Evolutionary conservation across 2,797 vertebrate genomes (phyloP), one percentile per base, ranked within the genome.

Genomic region (Leontopithecus rosalia): DNA sequence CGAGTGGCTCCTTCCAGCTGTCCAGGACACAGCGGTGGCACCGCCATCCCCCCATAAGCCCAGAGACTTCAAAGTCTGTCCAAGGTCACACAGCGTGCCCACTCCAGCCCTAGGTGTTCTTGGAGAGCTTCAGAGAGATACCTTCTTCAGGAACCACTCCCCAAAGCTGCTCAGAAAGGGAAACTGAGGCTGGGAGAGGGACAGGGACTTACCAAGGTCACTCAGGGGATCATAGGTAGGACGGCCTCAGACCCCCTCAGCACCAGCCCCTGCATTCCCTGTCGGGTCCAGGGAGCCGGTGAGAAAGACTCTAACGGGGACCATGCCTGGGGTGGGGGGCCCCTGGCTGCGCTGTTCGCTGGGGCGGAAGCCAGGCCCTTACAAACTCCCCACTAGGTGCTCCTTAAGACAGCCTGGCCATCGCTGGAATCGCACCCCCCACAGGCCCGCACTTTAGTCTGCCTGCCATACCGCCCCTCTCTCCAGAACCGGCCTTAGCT

Each of bases 121-220:
- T 2, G 8, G 55, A 73, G 85, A 39, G 26, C 43, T 24, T 30
- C 30, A 22, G 22, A 70, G 50, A 46, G 52, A 20, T 3, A 26
- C 30, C 41, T 24, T 33, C n/a, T 73, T 61, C 12, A 10, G 41
- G 33, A 36, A 20, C 10, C 36, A 39, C 24, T 17, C 64, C 52
- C 30, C 64, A 76, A 88, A 81, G 75, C 48, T 85, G 57, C 88
- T 83, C 58, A 57, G 39, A 70, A 41, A 14, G 93, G 79, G 79
- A 87, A 80, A 61, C 70, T 24, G 43, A 94, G 89, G 75, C 39
- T 81, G 14, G 43, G 28, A 36, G 22, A 28, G 84, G 48, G 36
- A 20, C 58, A 81, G 52, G 61, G 41, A 43, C 64, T 52, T 55
- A 24, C 30, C 95, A 97, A 97, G 97, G 98, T 97, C 91, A 91